Percentiles rank a stretch among this genome's conserved stretches.
phyloP scores from a whole-genome alignment of 2,113 vertebrate species.

The Cyanoderma ruficeps region DNA sequence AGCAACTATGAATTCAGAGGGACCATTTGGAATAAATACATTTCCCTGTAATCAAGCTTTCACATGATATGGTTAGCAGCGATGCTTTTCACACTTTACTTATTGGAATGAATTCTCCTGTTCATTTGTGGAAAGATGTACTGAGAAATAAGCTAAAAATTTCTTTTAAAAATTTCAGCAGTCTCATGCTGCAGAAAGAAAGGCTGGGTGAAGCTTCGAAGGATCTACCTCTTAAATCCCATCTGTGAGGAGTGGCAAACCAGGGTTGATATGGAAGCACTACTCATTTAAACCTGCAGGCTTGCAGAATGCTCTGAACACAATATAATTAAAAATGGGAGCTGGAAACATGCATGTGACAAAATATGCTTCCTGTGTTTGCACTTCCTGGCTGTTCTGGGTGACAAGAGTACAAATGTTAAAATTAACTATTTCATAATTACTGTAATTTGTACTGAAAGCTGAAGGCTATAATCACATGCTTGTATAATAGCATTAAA shows the following conservation, averaged over 20 bases:
- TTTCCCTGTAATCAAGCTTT: not conserved
- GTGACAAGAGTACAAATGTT: not conserved
- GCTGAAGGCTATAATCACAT: not conserved
- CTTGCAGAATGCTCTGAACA: not conserved
- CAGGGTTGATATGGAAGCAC: not conserved
- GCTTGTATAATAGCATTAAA: not conserved
- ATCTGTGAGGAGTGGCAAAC: not conserved
- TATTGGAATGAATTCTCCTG: not conserved
- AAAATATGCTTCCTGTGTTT: not conserved
- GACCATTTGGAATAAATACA: not conserved
- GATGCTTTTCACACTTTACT: not conserved
- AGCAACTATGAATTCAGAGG: not conserved
- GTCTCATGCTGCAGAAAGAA: not conserved
- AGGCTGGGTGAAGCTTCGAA: not conserved
- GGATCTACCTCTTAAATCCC: not conserved
- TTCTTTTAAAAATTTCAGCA: not conserved
- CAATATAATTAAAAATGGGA: not conserved
- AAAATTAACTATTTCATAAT: conserved; percentile 10
- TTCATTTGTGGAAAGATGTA: not conserved
- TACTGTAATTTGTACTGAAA: conserved; percentile 4
- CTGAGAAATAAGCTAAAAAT: not conserved
- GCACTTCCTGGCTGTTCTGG: not conserved
- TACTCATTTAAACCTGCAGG: not conserved
- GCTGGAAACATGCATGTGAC: not conserved
- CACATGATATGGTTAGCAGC: not conserved